Evolutionary conservation across 2,888 invertebrate species (phyloP).

Genomic region (Meiosimyza platycephala): DNA sequence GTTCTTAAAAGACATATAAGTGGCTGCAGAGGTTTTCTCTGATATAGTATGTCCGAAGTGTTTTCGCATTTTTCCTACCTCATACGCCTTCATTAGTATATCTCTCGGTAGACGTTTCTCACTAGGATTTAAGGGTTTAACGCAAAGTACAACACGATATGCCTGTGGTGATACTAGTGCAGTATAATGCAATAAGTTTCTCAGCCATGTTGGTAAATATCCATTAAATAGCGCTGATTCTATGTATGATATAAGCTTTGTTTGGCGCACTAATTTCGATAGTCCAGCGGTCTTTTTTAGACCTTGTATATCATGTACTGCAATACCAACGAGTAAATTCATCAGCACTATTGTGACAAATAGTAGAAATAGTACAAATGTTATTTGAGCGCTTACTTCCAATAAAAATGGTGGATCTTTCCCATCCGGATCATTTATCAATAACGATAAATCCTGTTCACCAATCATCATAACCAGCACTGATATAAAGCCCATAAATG

Average conservation of each 20-base stretch:
- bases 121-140: constrained; percentile 85
- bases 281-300: constrained; percentile 86
- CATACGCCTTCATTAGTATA: constrained; percentile 83
- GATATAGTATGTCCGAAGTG: constrained; percentile 77
- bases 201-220: constrained; percentile 79
- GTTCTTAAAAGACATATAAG: constrained; percentile 74
- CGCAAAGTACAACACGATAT: constrained; percentile 83
- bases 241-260: constrained; percentile 87
- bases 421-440: constrained; percentile 81
- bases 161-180: constrained; percentile 85
- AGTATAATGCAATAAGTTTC: constrained; percentile 81
- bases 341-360: constrained; percentile 88
- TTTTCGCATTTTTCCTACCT: constrained; percentile 82
- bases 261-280: constrained; percentile 85
- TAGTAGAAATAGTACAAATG: constrained; percentile 82
- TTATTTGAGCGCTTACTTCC: constrained; percentile 84
- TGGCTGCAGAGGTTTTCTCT: constrained; percentile 74
- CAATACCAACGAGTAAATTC: constrained; percentile 88
- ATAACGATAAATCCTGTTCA: constrained; percentile 81
- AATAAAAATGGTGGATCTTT: constrained; percentile 81
- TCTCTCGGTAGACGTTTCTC: constrained; percentile 84
- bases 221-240: constrained; percentile 85
- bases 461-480: constrained; percentile 92
- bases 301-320: constrained; percentile 89
- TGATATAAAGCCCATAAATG: constrained; percentile 85